Evolutionary conservation across 2,888 invertebrate species (phyloP).

Genomic region (Sinotaia quadrata): DNA sequence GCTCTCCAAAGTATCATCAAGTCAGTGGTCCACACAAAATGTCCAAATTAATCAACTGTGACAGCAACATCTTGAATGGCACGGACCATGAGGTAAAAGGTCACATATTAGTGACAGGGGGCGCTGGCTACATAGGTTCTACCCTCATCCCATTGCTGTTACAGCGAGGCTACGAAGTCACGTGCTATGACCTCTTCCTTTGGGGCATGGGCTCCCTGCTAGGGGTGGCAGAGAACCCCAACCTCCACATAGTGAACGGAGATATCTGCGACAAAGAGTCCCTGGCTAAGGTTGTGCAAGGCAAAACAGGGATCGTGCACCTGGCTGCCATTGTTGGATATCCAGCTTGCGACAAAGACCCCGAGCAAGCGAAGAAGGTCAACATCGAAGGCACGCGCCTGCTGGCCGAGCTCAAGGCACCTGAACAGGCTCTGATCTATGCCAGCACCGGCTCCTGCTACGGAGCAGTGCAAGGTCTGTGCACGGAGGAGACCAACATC

Average conservation of each 20-base stretch:
- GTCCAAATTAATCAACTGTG: no score
- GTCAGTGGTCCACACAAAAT: no score
- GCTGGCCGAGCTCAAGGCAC: slow-evolving; percentile 55
- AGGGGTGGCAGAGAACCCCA: slow-evolving; percentile 50
- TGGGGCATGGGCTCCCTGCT: slow-evolving; percentile 67
- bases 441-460: slow-evolving; percentile 72
- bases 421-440: slow-evolving; percentile 66
- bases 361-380: slow-evolving; percentile 57
- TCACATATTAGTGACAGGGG: slow-evolving; percentile 65
- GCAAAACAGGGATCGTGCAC: slow-evolving; percentile 66
- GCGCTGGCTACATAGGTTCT: slow-evolving; percentile 71
- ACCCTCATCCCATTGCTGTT: slow-evolving; percentile 69
- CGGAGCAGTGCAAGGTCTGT: slow-evolving; percentile 68
- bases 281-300: slow-evolving; percentile 52
- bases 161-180: slow-evolving; percentile 64
- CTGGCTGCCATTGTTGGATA: slow-evolving; percentile 72
- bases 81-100: slow-evolving; percentile 26
- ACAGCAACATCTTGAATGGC: no score
- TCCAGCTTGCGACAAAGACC: slow-evolving; percentile 70
- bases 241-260: slow-evolving; percentile 55
- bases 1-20: no score
- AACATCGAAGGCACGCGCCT: slow-evolving; percentile 67
- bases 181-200: slow-evolving; percentile 67
- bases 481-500: slow-evolving; percentile 69
- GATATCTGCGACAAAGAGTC: slow-evolving; percentile 61